A percentile compares a stretch with the other conserved stretches of the same genome.
phyloP scores from a whole-genome alignment of 2,113 vertebrate genomes.

The Uropsilus gracilis region DNA sequence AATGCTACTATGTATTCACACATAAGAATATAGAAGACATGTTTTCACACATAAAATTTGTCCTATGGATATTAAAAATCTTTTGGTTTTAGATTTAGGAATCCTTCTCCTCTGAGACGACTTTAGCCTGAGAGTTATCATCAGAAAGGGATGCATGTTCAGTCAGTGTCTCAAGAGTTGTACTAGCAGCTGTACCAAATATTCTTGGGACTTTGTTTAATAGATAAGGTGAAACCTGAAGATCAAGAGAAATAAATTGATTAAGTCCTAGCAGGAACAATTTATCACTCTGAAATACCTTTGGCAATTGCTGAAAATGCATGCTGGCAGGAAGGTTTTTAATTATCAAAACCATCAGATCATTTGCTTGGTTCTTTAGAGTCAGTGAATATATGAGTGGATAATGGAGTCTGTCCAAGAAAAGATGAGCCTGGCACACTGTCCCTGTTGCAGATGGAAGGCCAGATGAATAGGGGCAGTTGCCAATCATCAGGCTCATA shows the following conservation, averaged over 20 bases:
- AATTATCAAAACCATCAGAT: conserved; percentile 68
- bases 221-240: conserved; percentile 49
- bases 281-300: conserved; percentile 47
- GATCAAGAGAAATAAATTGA: conserved; percentile 52
- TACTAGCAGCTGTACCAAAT: conserved; percentile 33
- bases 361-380: conserved; percentile 66
- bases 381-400: conserved; percentile 54
- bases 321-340: conserved; percentile 62
- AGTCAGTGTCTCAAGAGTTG: background rate
- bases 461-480: conserved; percentile 54
- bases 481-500: background rate
- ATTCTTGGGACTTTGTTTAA: conserved; percentile 55
- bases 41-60: background rate
- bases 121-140: background rate
- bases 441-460: conserved; percentile 55
- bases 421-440: conserved; percentile 55
- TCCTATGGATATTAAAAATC: background rate
- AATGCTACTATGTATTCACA: background rate
- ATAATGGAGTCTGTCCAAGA: conserved; percentile 60
- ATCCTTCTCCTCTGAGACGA: background rate
- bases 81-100: conserved; percentile 5
- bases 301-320: conserved; percentile 63
- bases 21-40: background rate
- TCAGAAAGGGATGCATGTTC: background rate
- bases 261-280: background rate